phyloP scores from a whole-genome alignment of 2,888 invertebrate genomes.

The Luperina testacea region DNA sequence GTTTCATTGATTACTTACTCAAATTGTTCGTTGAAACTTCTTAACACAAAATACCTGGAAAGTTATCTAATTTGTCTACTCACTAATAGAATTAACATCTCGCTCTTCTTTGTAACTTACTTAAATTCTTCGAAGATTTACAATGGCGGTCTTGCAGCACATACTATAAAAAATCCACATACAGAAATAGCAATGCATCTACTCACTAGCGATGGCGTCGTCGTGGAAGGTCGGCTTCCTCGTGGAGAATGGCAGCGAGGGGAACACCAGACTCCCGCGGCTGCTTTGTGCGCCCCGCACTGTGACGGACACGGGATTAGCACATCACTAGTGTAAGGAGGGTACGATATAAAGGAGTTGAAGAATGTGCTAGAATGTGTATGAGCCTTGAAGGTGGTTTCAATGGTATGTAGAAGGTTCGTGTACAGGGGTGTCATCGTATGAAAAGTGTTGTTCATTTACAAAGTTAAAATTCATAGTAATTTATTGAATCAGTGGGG shows the following conservation, averaged over 20 bases:
- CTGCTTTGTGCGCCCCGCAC: conserved; percentile 92
- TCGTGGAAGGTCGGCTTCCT: conserved; percentile 89
- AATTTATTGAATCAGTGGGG: not conserved
- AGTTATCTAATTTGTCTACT: not conserved
- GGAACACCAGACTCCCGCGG: conserved; percentile 94
- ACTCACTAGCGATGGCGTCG: conserved; percentile 88
- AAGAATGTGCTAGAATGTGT: conserved; percentile 31
- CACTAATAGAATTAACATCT: not conserved
- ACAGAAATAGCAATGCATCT: conserved; percentile 49
- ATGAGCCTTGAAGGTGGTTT: not conserved
- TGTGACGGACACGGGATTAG: conserved; percentile 66
- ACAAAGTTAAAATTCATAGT: not conserved
- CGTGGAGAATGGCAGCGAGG: conserved; percentile 91
- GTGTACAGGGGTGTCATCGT: not conserved
- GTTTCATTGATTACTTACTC: not conserved
- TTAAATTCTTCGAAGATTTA: not conserved
- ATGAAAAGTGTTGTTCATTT: not conserved
- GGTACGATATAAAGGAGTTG: conserved; percentile 21
- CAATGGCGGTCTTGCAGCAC: not conserved
- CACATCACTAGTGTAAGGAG: conserved; percentile 47
- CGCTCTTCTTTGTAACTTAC: not conserved
- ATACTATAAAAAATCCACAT: not conserved
- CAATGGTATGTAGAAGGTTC: not conserved
- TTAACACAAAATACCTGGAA: not conserved
- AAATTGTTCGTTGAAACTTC: not conserved